phyloP scores from a whole-genome alignment of 2,797 vertebrate genomes.

The Luscinia luscinia region DNA sequence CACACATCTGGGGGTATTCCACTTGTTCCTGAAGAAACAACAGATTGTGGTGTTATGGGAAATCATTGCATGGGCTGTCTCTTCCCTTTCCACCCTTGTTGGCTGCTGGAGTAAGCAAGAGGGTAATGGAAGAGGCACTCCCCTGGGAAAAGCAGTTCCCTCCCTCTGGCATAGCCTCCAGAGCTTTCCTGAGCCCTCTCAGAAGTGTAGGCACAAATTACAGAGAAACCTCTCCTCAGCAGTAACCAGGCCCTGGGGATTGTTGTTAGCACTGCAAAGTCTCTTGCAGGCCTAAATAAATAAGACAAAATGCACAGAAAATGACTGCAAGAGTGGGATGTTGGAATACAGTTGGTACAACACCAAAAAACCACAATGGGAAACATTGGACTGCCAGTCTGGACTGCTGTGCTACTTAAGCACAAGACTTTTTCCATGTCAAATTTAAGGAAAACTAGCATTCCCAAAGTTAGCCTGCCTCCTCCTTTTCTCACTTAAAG shows the following conservation, averaged over 20 bases:
- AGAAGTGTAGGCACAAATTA: neutral
- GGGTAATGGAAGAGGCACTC: neutral
- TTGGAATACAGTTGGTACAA: neutral
- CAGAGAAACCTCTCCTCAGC: neutral
- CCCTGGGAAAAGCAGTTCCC: neutral
- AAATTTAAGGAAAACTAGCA: neutral
- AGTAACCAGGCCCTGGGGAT: neutral
- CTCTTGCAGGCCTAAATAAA: neutral
- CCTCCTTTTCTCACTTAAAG: neutral
- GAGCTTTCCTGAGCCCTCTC: neutral
- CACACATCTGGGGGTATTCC: neutral
- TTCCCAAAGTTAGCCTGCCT: neutral
- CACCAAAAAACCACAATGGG: fast-evolving
- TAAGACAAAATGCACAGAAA: neutral
- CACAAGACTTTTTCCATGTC: neutral
- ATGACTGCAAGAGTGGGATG: neutral
- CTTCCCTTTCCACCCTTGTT: neutral
- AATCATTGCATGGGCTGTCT: neutral
- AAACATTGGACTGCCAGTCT: neutral
- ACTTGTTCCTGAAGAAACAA: neutral
- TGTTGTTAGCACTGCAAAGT: neutral
- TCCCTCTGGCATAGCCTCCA: neutral
- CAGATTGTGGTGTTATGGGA: neutral
- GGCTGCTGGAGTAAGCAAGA: neutral
- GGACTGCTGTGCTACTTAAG: fast-evolving